phyloP scores from a whole-genome alignment of 2,113 vertebrate species.

The Phainopepla nitens region DNA sequence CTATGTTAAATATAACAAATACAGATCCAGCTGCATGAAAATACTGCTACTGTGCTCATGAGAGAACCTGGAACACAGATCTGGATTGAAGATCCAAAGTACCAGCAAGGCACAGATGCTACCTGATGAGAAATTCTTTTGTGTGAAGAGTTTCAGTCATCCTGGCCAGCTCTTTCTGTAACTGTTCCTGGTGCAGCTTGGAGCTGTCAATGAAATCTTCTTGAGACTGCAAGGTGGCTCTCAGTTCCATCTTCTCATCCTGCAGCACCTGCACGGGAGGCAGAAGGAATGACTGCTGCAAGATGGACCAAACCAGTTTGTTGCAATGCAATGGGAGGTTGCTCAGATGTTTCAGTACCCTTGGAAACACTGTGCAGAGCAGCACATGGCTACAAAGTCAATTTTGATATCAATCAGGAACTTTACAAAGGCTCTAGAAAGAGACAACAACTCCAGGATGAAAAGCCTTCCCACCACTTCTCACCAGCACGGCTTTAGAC shows the following conservation, averaged over 20 bases:
- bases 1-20: not conserved
- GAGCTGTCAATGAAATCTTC: constrained; percentile 71
- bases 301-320: not conserved
- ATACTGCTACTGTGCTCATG: not conserved
- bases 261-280: constrained; percentile 68
- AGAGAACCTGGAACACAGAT: not conserved
- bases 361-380: not conserved
- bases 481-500: not conserved
- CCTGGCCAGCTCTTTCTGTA: constrained; percentile 72
- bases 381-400: not conserved
- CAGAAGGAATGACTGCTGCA: not conserved
- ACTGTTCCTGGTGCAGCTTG: constrained; percentile 73
- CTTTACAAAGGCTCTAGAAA: not conserved
- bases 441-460: not conserved
- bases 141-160: constrained; percentile 66
- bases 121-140: constrained; percentile 81
- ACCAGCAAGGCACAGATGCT: not conserved
- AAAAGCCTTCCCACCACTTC: not conserved
- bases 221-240: constrained; percentile 75
- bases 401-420: not conserved
- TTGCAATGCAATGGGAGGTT: not conserved
- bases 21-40: not conserved
- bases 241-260: constrained; percentile 79
- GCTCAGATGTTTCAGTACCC: not conserved
- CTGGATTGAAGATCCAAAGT: not conserved